Base-by-base conservation (phyloP, 2,113 vertebrate genomes). In the Menura novaehollandiae region DNA sequence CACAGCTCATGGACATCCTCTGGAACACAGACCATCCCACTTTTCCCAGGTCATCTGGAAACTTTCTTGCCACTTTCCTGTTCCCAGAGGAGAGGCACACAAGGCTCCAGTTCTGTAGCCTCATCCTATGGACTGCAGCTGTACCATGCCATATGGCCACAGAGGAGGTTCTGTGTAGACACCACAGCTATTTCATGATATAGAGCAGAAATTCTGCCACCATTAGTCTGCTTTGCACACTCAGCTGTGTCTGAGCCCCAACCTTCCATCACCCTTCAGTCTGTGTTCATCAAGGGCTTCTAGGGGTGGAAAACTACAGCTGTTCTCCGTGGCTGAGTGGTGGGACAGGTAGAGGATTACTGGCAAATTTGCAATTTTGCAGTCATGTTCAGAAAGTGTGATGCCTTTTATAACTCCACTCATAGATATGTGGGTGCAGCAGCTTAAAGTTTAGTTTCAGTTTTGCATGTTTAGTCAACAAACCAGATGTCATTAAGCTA, bases 401-500 rank as follows among this genome's bases (percentile, higher is more conserved):
- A 53, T n/a, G 23, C 26, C 44, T 71, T 77, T 43, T 33, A 5
- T 9, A 58, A 15, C 49, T 72, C 52, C 12, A 33, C 21, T 68
- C 43, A 75, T 0, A 67, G 41, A 53, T 2, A 15, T 0, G 7
- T 3, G 7, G 5, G 32, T 8, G 28, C 28, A 93, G 47, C 28
- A 88, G 56, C 22, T 76, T 9, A 6, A 56, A 52, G 46, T 39
- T 43, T 49, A 47, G 24, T 55, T 83, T 79, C 43, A 77, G 53
- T 53, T 60, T 74, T 71, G 19, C 69, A 43, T 5, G 30, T 68
- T 73, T 35, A 91, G 24, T 51, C 52, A 79, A 59, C 69, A 82
- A 79, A 59, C 9, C 28, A 89, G 44, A 51, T 35, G 52, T 26
- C 58, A 73, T 23, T 89, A 21, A 89, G 60, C 47, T 68, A 51